These are phyloP conservation scores for Phoeniculus purpureus DNA, from an alignment of 2,797 vertebrate genomes.

Conservation along the genomic window DNA sequence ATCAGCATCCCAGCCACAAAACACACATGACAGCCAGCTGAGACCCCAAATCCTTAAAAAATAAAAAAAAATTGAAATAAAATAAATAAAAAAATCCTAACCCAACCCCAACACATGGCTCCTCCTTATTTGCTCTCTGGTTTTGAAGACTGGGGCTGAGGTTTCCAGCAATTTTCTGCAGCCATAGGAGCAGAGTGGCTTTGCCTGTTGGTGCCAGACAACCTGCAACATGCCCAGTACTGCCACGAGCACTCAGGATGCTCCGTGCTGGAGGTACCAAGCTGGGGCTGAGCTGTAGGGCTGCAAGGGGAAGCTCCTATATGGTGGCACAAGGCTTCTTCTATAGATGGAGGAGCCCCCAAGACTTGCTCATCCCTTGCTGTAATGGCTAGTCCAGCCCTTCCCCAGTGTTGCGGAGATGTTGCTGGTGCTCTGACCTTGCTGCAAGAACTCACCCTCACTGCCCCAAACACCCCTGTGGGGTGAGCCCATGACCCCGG, in stretches of 20 bases:
- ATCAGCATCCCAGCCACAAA: background rate
- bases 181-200: background rate
- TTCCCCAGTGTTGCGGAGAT: no score
- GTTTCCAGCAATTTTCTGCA: background rate
- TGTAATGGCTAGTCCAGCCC: background rate
- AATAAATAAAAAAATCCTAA: background rate
- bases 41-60: background rate
- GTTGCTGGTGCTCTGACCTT: background rate
- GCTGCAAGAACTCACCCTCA: background rate
- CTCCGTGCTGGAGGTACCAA: fast-evolving
- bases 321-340: background rate
- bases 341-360: background rate
- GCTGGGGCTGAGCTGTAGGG: background rate
- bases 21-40: fast-evolving
- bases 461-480: fast-evolving
- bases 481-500: background rate
- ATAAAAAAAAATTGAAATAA: no score
- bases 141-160: background rate
- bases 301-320: background rate
- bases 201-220: fast-evolving
- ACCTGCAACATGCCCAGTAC: fast-evolving
- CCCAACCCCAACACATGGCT: slow-evolving; percentile 8
- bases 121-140: slow-evolving; percentile 27
- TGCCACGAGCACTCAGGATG: fast-evolving
- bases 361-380: background rate